Base-by-base conservation (phyloP, 2,888 invertebrate species). In the Cerceris rybyensis region DNA sequence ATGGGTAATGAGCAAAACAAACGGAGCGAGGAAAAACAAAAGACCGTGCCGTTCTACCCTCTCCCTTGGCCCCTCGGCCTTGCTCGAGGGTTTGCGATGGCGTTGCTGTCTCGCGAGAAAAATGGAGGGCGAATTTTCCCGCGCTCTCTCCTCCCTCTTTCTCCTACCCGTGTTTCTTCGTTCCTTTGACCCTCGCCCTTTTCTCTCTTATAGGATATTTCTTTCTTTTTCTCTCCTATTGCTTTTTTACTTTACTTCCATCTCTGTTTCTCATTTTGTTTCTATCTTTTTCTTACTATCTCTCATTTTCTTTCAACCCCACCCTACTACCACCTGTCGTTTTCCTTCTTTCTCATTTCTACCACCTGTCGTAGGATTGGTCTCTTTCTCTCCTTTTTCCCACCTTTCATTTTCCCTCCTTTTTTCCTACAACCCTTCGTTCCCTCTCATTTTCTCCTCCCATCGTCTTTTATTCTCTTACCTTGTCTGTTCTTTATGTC, bases 91-190 rank as follows among this genome's bases (percentile, higher is more conserved):
- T 79, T 75, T 75, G 61, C 70, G 70, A 61, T 65, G 76, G 77
- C 75, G 75, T 82, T 79, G 68, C 78, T 78, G 77, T 79, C 72
- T 69, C 73, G 74, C 78, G 81, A 85, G 82, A 83, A 85, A 87
- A 83, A 84, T 83, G 78, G 85, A 83, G 86, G 86, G 83, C 74
- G 86, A 82, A 84, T 88, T 88, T 88, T 87, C 88, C 86, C 88
- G 88, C 88, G 85, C 76, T 81, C 75, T 59, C 69, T 52, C 60
- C 43, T 28, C 70, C 28, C 28, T 28, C 28, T 43, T 49, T 41
- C 14, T 59, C 58, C 58, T 6, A 28, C 54, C 28, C 16, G 39
- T 50, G 58, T 17, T 54, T 50, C 75, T 28, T n/a, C 9, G 17
- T 69, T 73, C 61, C 74, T 75, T 14, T 60, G 46, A 46, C 41